Percentiles rank a stretch among this genome's conserved stretches.
phyloP scores from a whole-genome alignment of 2,797 vertebrate species.

The Euphonia xanthogaster region DNA sequence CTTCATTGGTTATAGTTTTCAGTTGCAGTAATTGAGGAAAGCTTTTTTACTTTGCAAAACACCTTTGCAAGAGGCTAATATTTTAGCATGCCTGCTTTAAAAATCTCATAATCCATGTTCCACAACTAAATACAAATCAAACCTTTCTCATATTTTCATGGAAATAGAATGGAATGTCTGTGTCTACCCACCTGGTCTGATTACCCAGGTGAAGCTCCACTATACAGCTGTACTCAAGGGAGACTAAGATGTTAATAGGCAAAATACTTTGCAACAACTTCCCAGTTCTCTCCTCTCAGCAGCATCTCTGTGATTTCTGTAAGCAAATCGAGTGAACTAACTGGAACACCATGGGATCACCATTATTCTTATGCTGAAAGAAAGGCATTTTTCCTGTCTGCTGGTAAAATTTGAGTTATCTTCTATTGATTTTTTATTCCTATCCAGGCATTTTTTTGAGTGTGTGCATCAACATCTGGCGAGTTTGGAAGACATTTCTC shows the following conservation, averaged over 20 bases:
- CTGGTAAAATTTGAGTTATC: not conserved
- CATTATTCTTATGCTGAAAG: not conserved
- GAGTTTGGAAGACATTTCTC: not conserved
- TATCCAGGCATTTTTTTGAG: not conserved
- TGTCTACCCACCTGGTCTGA: not conserved
- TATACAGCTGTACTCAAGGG: not conserved
- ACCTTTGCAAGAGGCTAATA: not conserved
- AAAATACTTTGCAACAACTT: not conserved
- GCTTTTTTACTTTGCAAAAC: not conserved
- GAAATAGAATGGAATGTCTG: not conserved
- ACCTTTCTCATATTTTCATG: not conserved
- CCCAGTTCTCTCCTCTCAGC: not conserved
- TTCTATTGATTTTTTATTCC: not conserved
- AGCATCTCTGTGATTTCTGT: not conserved
- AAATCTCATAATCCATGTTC: not conserved
- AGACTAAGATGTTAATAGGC: not conserved
- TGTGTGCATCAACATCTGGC: not conserved
- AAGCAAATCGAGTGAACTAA: not conserved
- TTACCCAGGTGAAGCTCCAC: not conserved
- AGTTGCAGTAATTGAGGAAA: not conserved
- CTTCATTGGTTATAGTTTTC: not conserved
- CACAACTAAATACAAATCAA: not conserved
- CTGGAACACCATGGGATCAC: not conserved
- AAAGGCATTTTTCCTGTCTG: not conserved
- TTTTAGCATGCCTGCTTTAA: not conserved